Conservation (phyloP, 1,140 invertebrate species). For the Brachionus plicatilis region DNA sequence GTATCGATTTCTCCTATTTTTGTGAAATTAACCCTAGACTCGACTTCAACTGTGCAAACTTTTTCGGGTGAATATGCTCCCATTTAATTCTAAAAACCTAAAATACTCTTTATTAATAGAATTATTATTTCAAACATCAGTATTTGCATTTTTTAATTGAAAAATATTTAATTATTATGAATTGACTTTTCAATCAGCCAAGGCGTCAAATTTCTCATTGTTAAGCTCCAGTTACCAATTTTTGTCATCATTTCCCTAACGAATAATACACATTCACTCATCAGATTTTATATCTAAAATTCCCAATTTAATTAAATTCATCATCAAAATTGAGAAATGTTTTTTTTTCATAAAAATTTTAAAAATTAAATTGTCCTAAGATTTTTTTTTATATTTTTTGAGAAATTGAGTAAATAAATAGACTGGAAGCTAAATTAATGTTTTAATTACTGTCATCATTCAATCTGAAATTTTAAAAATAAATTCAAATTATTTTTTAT, state of each 20-base stretch:
- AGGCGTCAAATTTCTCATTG: not conserved
- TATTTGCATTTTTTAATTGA: not conserved
- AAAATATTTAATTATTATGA: not conserved
- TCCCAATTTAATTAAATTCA: not conserved
- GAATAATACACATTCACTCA: not conserved
- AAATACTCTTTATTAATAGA: not conserved
- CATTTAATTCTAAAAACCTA: not conserved
- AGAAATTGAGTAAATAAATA: not conserved
- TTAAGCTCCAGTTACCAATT: not conserved
- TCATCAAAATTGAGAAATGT: not conserved
- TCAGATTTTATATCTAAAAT: not conserved
- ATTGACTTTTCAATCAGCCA: not conserved
- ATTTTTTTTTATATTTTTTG: not conserved
- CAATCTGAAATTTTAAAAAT: no score
- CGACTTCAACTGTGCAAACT: not conserved
- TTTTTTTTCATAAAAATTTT: not conserved
- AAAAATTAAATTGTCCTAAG: not conserved
- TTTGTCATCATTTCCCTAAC: not conserved
- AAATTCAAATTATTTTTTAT: no score
- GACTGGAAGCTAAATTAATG: no score
- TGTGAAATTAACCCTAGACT: slow-evolving; percentile 38
- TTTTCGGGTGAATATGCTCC: not conserved
- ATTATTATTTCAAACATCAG: not conserved
- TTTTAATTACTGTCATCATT: no score
- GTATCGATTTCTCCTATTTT: slow-evolving; percentile 44